Conservation (phyloP, 2,888 invertebrate genomes). For the Artemia sp. region DNA sequence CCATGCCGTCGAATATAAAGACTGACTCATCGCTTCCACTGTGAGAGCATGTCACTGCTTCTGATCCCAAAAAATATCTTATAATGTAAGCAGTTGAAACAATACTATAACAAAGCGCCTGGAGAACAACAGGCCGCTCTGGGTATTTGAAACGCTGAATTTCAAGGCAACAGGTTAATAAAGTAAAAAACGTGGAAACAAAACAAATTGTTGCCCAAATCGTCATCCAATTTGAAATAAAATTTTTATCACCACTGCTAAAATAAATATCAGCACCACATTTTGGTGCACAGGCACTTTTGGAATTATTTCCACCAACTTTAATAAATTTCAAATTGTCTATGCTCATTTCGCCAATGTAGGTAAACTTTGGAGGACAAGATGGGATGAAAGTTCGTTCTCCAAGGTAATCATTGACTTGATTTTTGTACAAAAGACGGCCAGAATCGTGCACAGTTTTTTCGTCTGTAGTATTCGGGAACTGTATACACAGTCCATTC, state of each 20-base stretch:
- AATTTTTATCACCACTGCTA: conserved; percentile 46
- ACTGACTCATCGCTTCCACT: conserved; percentile 34
- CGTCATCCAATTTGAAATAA: conserved; percentile 54
- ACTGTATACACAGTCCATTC: conserved; percentile 58
- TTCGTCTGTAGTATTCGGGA: conserved; percentile 29
- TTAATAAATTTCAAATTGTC: not conserved
- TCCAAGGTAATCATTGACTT: not conserved
- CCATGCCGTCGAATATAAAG: conserved; percentile 37
- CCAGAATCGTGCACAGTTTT: not conserved
- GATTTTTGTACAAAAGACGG: not conserved
- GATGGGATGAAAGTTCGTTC: not conserved
- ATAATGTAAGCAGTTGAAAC: conserved; percentile 32
- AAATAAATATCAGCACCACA: conserved; percentile 53
- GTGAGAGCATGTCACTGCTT: conserved; percentile 32
- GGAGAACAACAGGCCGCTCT: conserved; percentile 34
- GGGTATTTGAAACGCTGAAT: conserved; percentile 34
- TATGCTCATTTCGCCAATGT: conserved; percentile 39
- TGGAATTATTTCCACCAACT: not conserved
- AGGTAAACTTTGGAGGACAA: conserved; percentile 44
- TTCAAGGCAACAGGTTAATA: conserved; percentile 33
- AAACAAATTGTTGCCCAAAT: conserved; percentile 60
- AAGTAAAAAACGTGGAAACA: conserved; percentile 32
- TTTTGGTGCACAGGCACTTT: conserved; percentile 36
- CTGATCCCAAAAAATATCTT: conserved; percentile 43
- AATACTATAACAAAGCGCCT: conserved; percentile 33